phyloP scores from a whole-genome alignment of 2,888 invertebrate species.

The Ceriagrion tenellum region DNA sequence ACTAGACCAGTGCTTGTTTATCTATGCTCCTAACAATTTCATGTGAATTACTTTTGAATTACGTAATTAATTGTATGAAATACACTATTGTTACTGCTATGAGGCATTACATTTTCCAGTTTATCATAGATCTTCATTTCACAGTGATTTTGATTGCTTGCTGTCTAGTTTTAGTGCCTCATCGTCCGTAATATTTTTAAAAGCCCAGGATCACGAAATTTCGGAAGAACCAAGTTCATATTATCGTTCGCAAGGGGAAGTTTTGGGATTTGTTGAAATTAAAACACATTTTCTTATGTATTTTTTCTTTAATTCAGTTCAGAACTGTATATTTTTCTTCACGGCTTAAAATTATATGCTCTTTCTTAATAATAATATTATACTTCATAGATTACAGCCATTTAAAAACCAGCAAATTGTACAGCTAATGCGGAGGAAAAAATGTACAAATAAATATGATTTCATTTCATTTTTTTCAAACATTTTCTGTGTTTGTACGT shows the following conservation, averaged over 20 bases:
- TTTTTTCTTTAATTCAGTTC: constrained; percentile 72
- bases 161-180: too few relatives aligned
- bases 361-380: constrained; percentile 69
- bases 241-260: neutral
- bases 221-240: too few relatives aligned
- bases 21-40: too few relatives aligned
- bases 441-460: constrained; percentile 77
- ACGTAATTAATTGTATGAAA: too few relatives aligned
- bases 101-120: too few relatives aligned
- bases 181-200: too few relatives aligned
- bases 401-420: constrained; percentile 76
- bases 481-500: constrained; percentile 38
- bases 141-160: too few relatives aligned
- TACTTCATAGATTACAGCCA: constrained; percentile 72
- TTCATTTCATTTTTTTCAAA: constrained; percentile 68
- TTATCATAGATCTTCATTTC: too few relatives aligned
- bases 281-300: constrained; percentile 34
- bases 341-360: constrained; percentile 73
- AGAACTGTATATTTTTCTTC: constrained; percentile 75
- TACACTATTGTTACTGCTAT: too few relatives aligned
- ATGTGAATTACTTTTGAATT: too few relatives aligned
- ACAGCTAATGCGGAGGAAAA: constrained; percentile 75
- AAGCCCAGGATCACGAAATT: too few relatives aligned
- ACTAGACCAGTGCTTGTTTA: too few relatives aligned
- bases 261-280: neutral